Evolutionary conservation across 2,113 vertebrate genomes (phyloP).

Genomic region (Datnioides undecimradiatus): DNA sequence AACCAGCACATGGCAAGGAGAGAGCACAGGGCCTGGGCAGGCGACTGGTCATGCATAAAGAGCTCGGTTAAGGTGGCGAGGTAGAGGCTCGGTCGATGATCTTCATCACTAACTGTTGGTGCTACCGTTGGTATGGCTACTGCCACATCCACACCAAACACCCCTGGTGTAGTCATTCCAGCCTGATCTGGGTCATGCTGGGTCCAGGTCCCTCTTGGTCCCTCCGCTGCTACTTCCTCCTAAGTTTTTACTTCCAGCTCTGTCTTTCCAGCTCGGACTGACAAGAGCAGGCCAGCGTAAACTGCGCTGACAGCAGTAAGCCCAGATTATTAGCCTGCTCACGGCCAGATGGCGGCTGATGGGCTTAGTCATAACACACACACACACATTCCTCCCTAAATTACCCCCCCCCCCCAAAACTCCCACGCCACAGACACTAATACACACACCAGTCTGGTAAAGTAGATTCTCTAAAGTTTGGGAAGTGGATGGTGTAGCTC

Average conservation of each 20-base stretch:
- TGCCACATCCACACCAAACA: background rate
- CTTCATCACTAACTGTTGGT: slow-evolving; percentile 37
- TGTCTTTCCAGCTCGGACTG: slow-evolving; percentile 40
- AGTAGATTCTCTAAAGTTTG: slow-evolving; percentile 49
- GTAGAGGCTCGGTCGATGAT: slow-evolving; percentile 57
- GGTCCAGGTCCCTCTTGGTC: background rate
- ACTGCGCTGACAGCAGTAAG: slow-evolving; percentile 74
- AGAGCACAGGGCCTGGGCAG: slow-evolving; percentile 65
- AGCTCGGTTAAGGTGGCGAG: slow-evolving; percentile 70
- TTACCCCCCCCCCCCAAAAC: slow-evolving; percentile 22
- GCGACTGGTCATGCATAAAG: slow-evolving; percentile 67
- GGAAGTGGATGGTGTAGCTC: slow-evolving; percentile 37
- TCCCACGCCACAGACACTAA: slow-evolving; percentile 36
- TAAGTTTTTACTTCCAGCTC: slow-evolving; percentile 18
- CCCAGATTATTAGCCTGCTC: slow-evolving; percentile 86
- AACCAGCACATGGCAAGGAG: slow-evolving; percentile 79
- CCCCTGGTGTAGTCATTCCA: slow-evolving; percentile 39
- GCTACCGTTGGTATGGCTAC: slow-evolving; percentile 26
- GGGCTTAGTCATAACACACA: slow-evolving; percentile 78
- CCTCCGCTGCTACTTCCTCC: slow-evolving; percentile 55
- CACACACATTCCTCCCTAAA: slow-evolving; percentile 42
- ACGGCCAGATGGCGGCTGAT: slow-evolving; percentile 86
- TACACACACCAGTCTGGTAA: slow-evolving; percentile 8
- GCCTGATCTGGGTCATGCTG: slow-evolving; percentile 42
- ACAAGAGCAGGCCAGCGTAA: slow-evolving; percentile 56